Conservation (phyloP, 2,888 invertebrate species). For the Bedellia somnulentella region DNA sequence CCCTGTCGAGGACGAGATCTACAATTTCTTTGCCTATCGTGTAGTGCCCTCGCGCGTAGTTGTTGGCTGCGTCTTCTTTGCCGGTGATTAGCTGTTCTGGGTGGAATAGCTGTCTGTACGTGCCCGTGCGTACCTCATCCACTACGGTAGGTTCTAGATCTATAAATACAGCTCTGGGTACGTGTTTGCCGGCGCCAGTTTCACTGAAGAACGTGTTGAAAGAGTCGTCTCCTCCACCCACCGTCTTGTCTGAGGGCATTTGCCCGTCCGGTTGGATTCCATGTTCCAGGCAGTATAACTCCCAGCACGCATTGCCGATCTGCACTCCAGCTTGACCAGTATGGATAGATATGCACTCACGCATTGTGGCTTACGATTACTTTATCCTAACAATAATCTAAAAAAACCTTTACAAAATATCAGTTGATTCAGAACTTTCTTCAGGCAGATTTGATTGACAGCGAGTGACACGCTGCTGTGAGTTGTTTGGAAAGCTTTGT, state of each 20-base stretch:
- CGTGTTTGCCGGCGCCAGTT: conserved; percentile 94
- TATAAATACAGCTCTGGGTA: conserved; percentile 91
- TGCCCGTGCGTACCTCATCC: conserved; percentile 88
- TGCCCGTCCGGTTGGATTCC: too few relatives aligned
- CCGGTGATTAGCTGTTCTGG: too few relatives aligned
- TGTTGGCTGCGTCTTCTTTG: conserved; percentile 96
- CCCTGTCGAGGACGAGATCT: conserved; percentile 82
- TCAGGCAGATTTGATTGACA: too few relatives aligned
- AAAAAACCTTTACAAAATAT: too few relatives aligned
- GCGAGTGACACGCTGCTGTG: too few relatives aligned
- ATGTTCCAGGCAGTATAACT: conserved; percentile 80
- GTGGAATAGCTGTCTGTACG: conserved; percentile 94
- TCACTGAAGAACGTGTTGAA: conserved; percentile 94
- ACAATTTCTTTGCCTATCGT: conserved; percentile 95
- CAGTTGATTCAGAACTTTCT: too few relatives aligned
- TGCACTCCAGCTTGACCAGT: conserved; percentile 34
- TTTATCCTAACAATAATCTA: too few relatives aligned
- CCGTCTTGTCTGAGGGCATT: conserved; percentile 81
- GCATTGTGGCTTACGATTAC: too few relatives aligned
- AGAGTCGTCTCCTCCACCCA: conserved; percentile 88
- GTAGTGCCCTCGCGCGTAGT: conserved; percentile 96
- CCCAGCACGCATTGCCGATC: conserved; percentile 79
- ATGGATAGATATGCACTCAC: too few relatives aligned
- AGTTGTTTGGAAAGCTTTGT: too few relatives aligned
- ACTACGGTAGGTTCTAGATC: conserved; percentile 96